Conservation (phyloP, 1,140 invertebrate genomes). For the Brachionus rotundiformis region DNA sequence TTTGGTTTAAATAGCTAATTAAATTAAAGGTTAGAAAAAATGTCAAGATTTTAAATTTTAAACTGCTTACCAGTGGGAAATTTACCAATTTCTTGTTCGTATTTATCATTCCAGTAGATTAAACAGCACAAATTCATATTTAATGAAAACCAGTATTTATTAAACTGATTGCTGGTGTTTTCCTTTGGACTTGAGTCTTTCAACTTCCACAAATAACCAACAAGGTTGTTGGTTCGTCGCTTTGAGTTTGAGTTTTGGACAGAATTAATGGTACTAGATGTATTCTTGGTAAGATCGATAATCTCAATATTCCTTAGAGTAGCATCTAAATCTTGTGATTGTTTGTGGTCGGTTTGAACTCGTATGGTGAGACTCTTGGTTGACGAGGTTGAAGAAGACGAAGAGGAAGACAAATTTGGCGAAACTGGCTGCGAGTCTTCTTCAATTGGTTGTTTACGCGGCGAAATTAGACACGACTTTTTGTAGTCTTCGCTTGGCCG, state of each 20-base stretch:
- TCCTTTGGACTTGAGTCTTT: not conserved
- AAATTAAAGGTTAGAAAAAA: not conserved
- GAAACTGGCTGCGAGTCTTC: conserved; percentile 17
- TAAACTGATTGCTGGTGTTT: not conserved
- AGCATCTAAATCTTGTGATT: not conserved
- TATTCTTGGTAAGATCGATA: conserved; percentile 23
- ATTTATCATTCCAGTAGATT: conserved; percentile 40
- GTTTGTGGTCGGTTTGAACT: not conserved
- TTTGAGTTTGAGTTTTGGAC: not conserved
- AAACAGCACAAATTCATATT: conserved; percentile 27
- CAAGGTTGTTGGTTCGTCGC: not conserved
- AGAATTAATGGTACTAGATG: not conserved
- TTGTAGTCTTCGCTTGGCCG: conserved; percentile 9
- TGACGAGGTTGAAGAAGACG: not conserved
- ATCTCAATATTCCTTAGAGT: conserved; percentile 13
- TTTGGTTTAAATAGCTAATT: no score
- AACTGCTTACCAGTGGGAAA: conserved; percentile 4
- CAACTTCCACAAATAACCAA: conserved; percentile 35
- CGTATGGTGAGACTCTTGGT: not conserved
- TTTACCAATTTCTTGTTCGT: conserved; percentile 28
- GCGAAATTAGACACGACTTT: conserved; percentile 22
- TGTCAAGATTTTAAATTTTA: not conserved
- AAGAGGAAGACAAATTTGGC: conserved; percentile 9
- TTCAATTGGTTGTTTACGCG: conserved; percentile 8
- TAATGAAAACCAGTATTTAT: conserved; percentile 42